These are phyloP conservation scores for Drosophila azteca DNA, from an alignment of 1,140 invertebrate genomes.

Conservation along the genomic window DNA sequence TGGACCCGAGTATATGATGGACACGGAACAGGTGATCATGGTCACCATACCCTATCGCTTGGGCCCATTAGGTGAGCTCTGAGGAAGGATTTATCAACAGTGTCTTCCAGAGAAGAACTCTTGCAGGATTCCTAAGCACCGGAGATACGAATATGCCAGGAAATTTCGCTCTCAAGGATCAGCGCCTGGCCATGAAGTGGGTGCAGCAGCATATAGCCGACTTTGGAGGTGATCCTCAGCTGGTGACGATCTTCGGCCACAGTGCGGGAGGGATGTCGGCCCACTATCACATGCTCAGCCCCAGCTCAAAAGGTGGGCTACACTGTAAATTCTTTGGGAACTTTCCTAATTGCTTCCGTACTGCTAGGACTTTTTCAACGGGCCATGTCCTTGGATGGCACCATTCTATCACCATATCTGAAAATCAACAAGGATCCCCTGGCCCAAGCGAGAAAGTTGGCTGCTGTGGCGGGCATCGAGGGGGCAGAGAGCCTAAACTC, in stretches of 20 bases:
- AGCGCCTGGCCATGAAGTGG: slow-evolving; percentile 69
- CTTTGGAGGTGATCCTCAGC: slow-evolving; percentile 90
- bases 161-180: slow-evolving; percentile 84
- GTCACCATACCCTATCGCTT: slow-evolving; percentile 86
- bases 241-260: slow-evolving; percentile 91
- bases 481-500: slow-evolving; percentile 14
- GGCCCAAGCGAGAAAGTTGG: slow-evolving; percentile 68
- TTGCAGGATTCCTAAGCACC: slow-evolving; percentile 77
- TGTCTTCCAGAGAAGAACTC: too few relatives aligned
- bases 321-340: not conserved
- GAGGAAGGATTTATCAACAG: too few relatives aligned
- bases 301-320: slow-evolving; percentile 71
- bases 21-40: slow-evolving; percentile 84
- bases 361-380: slow-evolving; percentile 83
- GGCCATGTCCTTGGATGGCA: slow-evolving; percentile 86
- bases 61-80: slow-evolving; percentile 83
- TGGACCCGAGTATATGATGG: slow-evolving; percentile 84
- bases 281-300: slow-evolving; percentile 71
- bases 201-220: slow-evolving; percentile 56
- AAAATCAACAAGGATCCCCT: slow-evolving; percentile 83
- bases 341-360: slow-evolving; percentile 42
- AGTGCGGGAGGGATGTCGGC: slow-evolving; percentile 86
- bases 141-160: slow-evolving; percentile 83
- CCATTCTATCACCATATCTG: slow-evolving; percentile 85
- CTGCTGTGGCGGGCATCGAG: slow-evolving; percentile 45